Percentiles rank a stretch among this genome's conserved stretches.
Evolutionary conservation across 2,797 vertebrate genomes (phyloP).

Genomic region (Crocidura indochinensis): DNA sequence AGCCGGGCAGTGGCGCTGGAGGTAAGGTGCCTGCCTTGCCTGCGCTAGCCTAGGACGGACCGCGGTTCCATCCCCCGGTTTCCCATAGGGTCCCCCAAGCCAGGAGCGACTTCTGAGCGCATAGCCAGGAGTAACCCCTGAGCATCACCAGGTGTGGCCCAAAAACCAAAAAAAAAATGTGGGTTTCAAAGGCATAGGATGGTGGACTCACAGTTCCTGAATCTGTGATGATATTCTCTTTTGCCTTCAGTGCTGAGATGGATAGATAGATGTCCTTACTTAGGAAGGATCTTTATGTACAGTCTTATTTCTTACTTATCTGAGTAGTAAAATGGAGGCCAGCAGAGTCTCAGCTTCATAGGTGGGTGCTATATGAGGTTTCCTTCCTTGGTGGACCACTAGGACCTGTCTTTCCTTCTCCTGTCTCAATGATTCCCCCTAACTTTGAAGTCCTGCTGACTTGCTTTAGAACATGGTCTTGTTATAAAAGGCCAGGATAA

Average conservation of each 20-base stretch:
- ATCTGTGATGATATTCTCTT: background rate
- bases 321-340: background rate
- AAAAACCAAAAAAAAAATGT: too few relatives aligned
- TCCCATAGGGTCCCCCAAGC: too few relatives aligned
- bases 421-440: background rate
- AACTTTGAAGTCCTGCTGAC: background rate
- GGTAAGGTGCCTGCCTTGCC: too few relatives aligned
- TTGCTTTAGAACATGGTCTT: background rate
- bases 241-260: background rate
- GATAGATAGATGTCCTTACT: background rate
- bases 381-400: background rate
- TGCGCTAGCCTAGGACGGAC: too few relatives aligned
- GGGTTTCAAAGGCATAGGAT: background rate
- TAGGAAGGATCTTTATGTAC: background rate
- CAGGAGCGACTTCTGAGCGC: too few relatives aligned
- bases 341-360: background rate
- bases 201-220: background rate
- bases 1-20: too few relatives aligned
- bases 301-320: constrained; percentile 24
- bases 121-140: too few relatives aligned
- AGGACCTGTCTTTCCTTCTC: background rate
- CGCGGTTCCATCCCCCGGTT: too few relatives aligned
- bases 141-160: too few relatives aligned
- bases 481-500: background rate
- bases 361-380: background rate